Evolutionary conservation across 2,113 vertebrate genomes (phyloP).

Genomic region (Odocoileus hemionus): DNA sequence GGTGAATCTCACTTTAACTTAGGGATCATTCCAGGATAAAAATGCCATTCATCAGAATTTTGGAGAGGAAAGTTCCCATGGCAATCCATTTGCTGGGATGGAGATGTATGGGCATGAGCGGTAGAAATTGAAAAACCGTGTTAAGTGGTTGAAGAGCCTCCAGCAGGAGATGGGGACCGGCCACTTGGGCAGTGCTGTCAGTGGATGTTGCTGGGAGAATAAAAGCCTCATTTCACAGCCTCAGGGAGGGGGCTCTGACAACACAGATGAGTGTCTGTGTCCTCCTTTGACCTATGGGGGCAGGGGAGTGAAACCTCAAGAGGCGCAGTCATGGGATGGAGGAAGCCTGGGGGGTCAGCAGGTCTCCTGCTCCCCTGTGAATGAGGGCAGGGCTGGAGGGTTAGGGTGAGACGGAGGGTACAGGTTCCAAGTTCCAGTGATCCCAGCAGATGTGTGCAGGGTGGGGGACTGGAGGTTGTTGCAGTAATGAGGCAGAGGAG

Average conservation of each 20-base stretch:
- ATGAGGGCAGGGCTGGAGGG: no score
- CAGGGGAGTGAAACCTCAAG: background rate
- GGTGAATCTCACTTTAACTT: conserved; percentile 54
- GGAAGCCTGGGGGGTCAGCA: rapidly evolving
- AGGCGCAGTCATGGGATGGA: no score
- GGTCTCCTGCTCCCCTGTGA: background rate
- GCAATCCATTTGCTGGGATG: conserved; percentile 71
- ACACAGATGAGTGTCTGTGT: background rate
- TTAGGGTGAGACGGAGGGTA: rapidly evolving
- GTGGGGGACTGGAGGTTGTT: rapidly evolving
- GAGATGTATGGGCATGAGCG: conserved; percentile 74
- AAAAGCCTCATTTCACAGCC: conserved; percentile 44
- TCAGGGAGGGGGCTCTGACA: background rate
- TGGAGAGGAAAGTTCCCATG: conserved; percentile 61
- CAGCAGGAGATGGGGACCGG: conserved; percentile 74
- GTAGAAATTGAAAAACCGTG: conserved; percentile 80
- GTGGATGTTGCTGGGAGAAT: conserved; percentile 60
- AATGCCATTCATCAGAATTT: conserved; percentile 70
- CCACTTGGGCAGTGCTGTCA: conserved; percentile 56
- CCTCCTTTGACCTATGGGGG: background rate
- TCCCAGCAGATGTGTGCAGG: no score
- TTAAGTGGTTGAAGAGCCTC: conserved; percentile 80
- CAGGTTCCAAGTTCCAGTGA: no score
- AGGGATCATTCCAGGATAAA: conserved; percentile 60
- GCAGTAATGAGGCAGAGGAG: background rate